Base-by-base conservation (phyloP, 2,888 invertebrate genomes). In the Ditula angustiorana region DNA sequence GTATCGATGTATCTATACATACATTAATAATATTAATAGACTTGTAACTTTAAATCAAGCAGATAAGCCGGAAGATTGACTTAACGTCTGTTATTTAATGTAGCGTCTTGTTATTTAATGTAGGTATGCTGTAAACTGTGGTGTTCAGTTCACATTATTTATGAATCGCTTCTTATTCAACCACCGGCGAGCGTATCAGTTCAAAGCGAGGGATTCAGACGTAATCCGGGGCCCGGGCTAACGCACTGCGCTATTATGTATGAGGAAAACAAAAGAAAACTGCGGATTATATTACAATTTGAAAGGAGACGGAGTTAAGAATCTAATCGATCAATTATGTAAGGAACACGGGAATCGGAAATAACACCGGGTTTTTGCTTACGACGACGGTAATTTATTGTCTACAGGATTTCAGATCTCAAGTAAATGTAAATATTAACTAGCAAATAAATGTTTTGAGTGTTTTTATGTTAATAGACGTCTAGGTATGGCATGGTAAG, bases 251-350 rank as follows among this genome's bases (percentile, higher is more conserved):
- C 28, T 28, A 46, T 37, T 56, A 61, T 56, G 47, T 47, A 61
- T 56, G 55, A 61, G 55, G 28, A 37, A 49, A 55, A 49, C 47
- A 61, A 30, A 37, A 37, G 55, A 47, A 61, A 37, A 37, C 46
- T 49, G 37, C 21, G 41, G 21, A 37, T 19, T n/a, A 52, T 50
- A 16, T 16, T 60, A 52, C 52, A 21, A 19, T 44, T 16, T 33
- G 44, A 35, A 46, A 16, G 30, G 37, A 33, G 19, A 7, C 30
- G 16, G 33, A 61, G 37, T 53, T 61, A 46, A 46, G 24, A 47
- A 26, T 46, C 23, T 26, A 44, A 33, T 44, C 41, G 52, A 52
- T 60, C 52, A 41, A 23, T 53, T 52, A 26, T 41, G 35, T 21
- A 60, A n/a, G 23, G n/a, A 52, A 50, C 28, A 37, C 21, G 23